phyloP scores from a whole-genome alignment of 2,888 invertebrate species.

The Nemoura dubitans region DNA sequence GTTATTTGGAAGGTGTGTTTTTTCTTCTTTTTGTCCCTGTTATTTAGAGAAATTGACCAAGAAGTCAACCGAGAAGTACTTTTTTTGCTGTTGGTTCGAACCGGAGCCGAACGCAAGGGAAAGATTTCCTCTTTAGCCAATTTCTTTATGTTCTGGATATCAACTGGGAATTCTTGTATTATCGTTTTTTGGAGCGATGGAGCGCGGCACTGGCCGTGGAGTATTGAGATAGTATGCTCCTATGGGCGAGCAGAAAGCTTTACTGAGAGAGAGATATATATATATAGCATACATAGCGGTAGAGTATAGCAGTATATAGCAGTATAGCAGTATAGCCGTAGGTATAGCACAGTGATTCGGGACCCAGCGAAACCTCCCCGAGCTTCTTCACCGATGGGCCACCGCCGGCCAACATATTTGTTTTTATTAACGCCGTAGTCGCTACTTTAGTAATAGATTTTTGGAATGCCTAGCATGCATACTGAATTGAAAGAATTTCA shows the following conservation, averaged over 20 bases:
- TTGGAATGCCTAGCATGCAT: not conserved
- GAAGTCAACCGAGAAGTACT: not conserved
- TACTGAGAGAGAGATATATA: not conserved
- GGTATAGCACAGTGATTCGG: not conserved
- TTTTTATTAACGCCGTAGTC: constrained; percentile 7
- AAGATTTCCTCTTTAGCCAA: constrained; percentile 24
- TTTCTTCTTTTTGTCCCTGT: not conserved
- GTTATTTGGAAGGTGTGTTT: not conserved
- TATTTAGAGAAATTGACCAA: not conserved
- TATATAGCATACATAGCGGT: no score
- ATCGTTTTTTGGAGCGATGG: constrained; percentile 2
- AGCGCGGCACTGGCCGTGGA: not conserved
- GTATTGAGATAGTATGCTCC: not conserved
- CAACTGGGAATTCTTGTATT: constrained; percentile 33
- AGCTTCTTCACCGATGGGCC: not conserved
- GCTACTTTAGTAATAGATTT: not conserved
- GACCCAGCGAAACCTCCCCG: not conserved
- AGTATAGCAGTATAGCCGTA: not conserved
- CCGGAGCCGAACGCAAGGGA: not conserved
- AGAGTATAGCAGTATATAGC: not conserved
- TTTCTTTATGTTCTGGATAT: constrained; percentile 29
- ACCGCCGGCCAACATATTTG: not conserved
- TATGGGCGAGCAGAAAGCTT: not conserved
- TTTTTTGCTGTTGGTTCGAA: not conserved
- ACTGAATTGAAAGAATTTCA: not conserved